Base-by-base conservation (phyloP, 2,888 invertebrate genomes). In the Cataglyphis albicans region DNA sequence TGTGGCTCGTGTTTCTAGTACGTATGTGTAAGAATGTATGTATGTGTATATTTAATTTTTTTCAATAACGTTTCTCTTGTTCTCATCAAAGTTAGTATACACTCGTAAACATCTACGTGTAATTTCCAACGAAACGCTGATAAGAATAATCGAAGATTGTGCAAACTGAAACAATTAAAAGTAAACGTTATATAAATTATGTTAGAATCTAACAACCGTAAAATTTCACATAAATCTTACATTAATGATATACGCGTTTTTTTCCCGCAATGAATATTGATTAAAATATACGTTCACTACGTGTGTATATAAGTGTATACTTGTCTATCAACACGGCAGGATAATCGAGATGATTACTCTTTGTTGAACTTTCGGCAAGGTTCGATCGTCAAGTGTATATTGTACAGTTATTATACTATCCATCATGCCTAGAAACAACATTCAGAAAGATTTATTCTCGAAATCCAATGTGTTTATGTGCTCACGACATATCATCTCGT, bases 1-100 rank as follows among this genome's bases (percentile, higher is more conserved):
- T 87, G 85, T 83, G 83, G 86, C 83, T 84, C 64, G 64, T 83
- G 84, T 83, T 80, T 68, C 48, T 65, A 72, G 57, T 80, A 70
- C 44, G 18, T 68, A 52, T 32, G 68, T 59, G 12, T 78, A 68
- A 57, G 57, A 35, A 35, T 32, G n/a, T 83, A 44, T 68, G 29
- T 73, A 12, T 41, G 12, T 83, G 41, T 65, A 12, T 72, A 38
- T 29, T 38, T 48, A 21, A 64, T 18, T 57, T 73, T 70, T n/a
- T 29, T 52, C 29, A 57, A 35, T 52, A n/a, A 52, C 52, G 25
- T 55, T 61, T 61, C 32, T 29, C 48, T 52, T 57, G 7, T 73
- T 68, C 44, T 70, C 12, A 41, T 70, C 10, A 44, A 78, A 64
- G 38, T 38, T 38, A 65, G 9, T 59, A 12, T 32, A 0, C 57